These are phyloP conservation scores for Charaxes varanes DNA, from an alignment of 1,140 invertebrate genomes.

Conservation along the genomic window DNA sequence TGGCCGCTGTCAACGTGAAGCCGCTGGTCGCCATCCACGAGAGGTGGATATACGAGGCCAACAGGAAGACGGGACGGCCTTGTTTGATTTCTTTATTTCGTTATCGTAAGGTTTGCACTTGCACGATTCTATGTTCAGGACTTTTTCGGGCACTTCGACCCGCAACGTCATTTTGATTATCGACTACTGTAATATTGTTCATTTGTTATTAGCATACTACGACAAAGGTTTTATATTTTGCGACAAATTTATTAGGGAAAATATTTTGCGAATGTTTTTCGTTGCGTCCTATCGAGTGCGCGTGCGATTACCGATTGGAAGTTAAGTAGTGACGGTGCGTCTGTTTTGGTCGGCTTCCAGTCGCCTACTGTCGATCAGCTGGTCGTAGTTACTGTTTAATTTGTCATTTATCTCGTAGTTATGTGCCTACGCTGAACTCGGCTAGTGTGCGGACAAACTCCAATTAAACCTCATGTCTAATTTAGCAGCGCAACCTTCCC, in stretches of 20 bases:
- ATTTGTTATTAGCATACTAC: conserved; percentile 49
- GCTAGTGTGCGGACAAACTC: conserved; percentile 28
- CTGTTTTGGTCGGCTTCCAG: conserved; percentile 33
- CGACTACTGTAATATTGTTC: conserved; percentile 35
- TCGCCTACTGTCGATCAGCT: conserved; percentile 59
- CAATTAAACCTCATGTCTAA: conserved; percentile 19
- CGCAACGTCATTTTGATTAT: conserved; percentile 63
- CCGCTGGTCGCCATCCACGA: too few relatives aligned
- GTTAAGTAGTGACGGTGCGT: conserved; percentile 28
- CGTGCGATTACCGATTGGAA: conserved; percentile 38
- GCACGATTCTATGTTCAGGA: conserved; percentile 50
- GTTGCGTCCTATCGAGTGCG: conserved; percentile 30
- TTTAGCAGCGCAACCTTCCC: conserved; percentile 14
- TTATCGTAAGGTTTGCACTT: conserved; percentile 47
- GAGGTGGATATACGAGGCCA: too few relatives aligned
- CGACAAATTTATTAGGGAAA: conserved; percentile 19
- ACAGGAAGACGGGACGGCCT: too few relatives aligned
- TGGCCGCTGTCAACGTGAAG: too few relatives aligned
- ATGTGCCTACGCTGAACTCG: conserved; percentile 39
- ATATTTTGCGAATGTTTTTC: conserved; percentile 14
- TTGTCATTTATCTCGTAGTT: conserved; percentile 62
- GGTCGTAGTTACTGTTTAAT: conserved; percentile 54
- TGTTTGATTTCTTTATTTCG: conserved; percentile 46
- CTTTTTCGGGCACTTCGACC: conserved; percentile 65
- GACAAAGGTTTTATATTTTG: conserved; percentile 13